Evolutionary conservation across 2,888 invertebrate species (phyloP).

Genomic region (Liodrosophila aerea): DNA sequence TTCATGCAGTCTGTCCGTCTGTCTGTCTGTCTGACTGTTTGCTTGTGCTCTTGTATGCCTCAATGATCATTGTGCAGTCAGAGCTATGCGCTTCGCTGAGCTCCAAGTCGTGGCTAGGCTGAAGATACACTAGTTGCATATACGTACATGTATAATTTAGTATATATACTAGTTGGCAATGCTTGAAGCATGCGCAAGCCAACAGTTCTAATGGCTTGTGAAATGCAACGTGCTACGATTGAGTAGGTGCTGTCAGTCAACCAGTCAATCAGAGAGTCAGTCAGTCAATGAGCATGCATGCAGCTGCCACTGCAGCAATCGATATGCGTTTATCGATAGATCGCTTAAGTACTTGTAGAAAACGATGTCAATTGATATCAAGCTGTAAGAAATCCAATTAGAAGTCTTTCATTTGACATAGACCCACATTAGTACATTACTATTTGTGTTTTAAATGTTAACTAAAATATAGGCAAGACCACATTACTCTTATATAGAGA

Average conservation of each 20-base stretch:
- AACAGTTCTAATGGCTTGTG: constrained; percentile 39
- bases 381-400: neutral
- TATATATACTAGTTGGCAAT: constrained; percentile 3
- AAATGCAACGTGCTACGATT: constrained; percentile 47
- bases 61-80: constrained; percentile 69
- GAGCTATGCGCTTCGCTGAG: constrained; percentile 57
- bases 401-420: too few species aligned
- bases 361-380: neutral
- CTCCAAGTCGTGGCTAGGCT: constrained; percentile 29
- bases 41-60: constrained; percentile 34
- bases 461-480: too few species aligned
- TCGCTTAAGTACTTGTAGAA: constrained; percentile 1
- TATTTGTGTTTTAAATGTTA: too few species aligned
- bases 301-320: constrained; percentile 8
- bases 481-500: too few species aligned
- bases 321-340: constrained; percentile 1
- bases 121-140: constrained; percentile 16
- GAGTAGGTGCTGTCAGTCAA: constrained; percentile 49
- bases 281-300: constrained; percentile 24
- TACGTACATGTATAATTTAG: neutral
- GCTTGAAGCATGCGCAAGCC: constrained; percentile 1
- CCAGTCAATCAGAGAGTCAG: constrained; percentile 14
- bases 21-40: neutral
- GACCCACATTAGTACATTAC: too few species aligned
- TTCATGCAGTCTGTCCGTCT: constrained; percentile 7